Evolutionary conservation across 2,113 vertebrate genomes (phyloP).

Genomic region (Orthonyx spaldingii): DNA sequence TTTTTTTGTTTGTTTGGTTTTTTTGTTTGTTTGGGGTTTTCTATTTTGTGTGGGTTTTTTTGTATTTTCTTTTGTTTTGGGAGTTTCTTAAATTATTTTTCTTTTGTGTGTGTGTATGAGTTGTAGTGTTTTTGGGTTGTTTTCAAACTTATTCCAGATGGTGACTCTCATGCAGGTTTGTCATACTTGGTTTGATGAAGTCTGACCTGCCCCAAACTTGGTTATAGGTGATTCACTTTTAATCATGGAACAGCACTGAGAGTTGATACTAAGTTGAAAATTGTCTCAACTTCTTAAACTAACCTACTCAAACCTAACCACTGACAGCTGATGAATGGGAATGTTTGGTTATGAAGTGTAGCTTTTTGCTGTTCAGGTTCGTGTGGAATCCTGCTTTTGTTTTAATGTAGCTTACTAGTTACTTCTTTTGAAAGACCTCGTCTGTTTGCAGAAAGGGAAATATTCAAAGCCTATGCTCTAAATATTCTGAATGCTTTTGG

Average conservation of each 20-base stretch:
- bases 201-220: not conserved
- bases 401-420: not conserved
- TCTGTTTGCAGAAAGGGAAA: not conserved
- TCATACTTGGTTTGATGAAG: not conserved
- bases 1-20: no score
- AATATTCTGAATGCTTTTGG: not conserved
- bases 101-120: not conserved
- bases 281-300: not conserved
- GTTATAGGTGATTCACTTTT: not conserved
- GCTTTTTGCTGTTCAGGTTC: not conserved
- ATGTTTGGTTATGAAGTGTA: not conserved
- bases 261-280: not conserved
- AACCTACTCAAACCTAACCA: fast-evolving
- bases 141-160: no score
- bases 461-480: not conserved
- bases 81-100: not conserved
- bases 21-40: not conserved
- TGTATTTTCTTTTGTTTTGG: not conserved
- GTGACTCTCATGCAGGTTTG: not conserved
- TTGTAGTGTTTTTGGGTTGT: not conserved
- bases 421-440: not conserved
- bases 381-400: not conserved
- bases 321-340: not conserved
- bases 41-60: not conserved
- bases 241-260: not conserved